Conservation (phyloP, 1,140 invertebrate genomes). For the Caerostris darwini region DNA sequence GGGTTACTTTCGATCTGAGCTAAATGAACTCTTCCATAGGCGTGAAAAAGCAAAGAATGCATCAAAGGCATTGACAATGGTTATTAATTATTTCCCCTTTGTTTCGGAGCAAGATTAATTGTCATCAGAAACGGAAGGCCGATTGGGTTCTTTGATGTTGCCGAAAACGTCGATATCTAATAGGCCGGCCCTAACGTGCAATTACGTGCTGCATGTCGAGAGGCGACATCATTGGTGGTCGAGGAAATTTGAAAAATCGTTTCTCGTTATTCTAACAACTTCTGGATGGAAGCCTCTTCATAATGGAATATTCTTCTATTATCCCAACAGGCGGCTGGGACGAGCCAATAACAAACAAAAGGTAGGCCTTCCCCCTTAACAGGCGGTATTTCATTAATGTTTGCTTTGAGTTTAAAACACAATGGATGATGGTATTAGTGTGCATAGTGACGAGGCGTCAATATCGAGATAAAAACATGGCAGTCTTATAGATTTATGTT, state of each 20-base stretch:
- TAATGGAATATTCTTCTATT: conserved; percentile 34
- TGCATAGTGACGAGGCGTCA: neutral
- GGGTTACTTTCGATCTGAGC: neutral
- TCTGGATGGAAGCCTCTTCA: neutral
- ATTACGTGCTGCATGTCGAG: conserved; percentile 40
- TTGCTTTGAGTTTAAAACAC: conserved; percentile 49
- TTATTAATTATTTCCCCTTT: conserved; percentile 62
- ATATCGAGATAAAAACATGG: neutral
- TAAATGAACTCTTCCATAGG: conserved; percentile 55
- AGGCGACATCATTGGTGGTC: conserved; percentile 55
- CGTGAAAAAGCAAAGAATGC: conserved; percentile 18
- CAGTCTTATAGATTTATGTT: neutral
- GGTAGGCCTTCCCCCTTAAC: neutral
- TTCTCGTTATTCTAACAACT: neutral
- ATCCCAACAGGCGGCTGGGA: neutral
- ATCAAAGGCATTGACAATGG: conserved; percentile 60
- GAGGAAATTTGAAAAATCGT: conserved; percentile 58
- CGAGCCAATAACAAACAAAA: conserved; percentile 53
- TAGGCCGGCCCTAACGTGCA: conserved; percentile 38
- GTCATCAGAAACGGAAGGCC: conserved; percentile 50
- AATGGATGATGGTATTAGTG: conserved; percentile 25
- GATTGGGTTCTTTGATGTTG: conserved; percentile 64
- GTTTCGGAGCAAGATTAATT: conserved; percentile 63
- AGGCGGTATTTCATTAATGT: conserved; percentile 60
- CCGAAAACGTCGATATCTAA: conserved; percentile 72